These are phyloP conservation scores for Eugnorisma glareosa DNA, from an alignment of 2,888 invertebrate species.

Conservation along the genomic window DNA sequence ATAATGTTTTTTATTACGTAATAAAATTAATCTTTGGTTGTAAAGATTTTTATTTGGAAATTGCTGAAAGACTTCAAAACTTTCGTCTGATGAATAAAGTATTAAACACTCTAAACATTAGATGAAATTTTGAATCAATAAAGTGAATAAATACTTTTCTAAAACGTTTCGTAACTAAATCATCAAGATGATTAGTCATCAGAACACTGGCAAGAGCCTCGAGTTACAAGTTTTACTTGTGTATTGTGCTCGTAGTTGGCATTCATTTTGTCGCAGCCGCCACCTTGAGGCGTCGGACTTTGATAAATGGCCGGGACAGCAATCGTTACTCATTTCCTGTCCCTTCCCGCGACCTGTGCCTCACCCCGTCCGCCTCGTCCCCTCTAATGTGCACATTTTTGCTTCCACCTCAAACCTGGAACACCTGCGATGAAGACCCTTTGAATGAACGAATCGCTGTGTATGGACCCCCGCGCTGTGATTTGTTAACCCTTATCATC, in stretches of 20 bases:
- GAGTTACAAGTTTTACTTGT: slow-evolving; percentile 58
- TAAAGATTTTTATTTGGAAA: slow-evolving; percentile 11
- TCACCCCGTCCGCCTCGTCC: slow-evolving; percentile 61
- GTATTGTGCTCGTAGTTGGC: slow-evolving; percentile 70
- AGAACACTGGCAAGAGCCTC: neutral
- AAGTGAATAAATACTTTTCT: neutral
- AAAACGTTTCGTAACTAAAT: neutral
- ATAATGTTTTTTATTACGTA: neutral
- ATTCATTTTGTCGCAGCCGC: slow-evolving; percentile 79
- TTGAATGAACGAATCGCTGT: slow-evolving; percentile 69
- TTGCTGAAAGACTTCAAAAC: neutral
- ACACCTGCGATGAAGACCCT: slow-evolving; percentile 73
- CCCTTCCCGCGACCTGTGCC: slow-evolving; percentile 79
- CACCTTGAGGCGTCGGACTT: slow-evolving; percentile 82
- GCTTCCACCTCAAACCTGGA: slow-evolving; percentile 72
- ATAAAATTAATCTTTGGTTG: neutral
- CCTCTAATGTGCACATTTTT: slow-evolving; percentile 81
- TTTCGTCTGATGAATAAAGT: neutral
- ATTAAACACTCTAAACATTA: neutral
- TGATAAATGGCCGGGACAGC: slow-evolving; percentile 87
- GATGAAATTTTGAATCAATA: neutral
- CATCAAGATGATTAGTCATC: slow-evolving; percentile 1
- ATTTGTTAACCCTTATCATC: slow-evolving; percentile 65
- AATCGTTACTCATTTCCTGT: slow-evolving; percentile 87
- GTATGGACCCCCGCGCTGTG: slow-evolving; percentile 60